These are phyloP conservation scores for Chalcis sispes DNA, from an alignment of 2,888 invertebrate genomes.

Conservation along the genomic window DNA sequence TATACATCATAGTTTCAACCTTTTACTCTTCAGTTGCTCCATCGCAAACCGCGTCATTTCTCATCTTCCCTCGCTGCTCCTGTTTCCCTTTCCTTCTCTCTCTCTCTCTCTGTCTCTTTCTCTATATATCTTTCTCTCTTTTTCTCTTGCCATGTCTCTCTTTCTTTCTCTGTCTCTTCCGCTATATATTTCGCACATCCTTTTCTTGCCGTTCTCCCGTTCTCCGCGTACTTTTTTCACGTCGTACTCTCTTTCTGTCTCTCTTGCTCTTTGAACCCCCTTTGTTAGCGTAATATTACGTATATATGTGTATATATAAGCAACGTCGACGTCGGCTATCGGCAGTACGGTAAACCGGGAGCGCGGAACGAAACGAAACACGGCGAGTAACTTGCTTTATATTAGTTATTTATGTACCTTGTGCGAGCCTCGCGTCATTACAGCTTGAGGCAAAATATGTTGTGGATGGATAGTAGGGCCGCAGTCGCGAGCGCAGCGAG, in stretches of 20 bases:
- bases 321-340: constrained; percentile 61
- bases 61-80: constrained; percentile 36
- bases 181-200: constrained; percentile 52
- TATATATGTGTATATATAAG: too few relatives aligned
- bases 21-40: constrained; percentile 17
- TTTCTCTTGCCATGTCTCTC: constrained; percentile 17
- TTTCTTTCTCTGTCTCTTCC: constrained; percentile 18
- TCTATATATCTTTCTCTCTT: constrained; percentile 13
- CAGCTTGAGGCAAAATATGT: too few relatives aligned
- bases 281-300: too few relatives aligned
- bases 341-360: constrained; percentile 36
- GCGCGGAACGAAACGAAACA: constrained; percentile 60
- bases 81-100: constrained; percentile 1
- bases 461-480: too few relatives aligned
- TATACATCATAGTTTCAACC: constrained; percentile 25
- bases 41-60: constrained; percentile 57
- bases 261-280: constrained; percentile 49
- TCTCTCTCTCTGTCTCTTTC: constrained; percentile 15
- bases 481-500: too few relatives aligned
- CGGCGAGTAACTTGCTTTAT: too few relatives aligned
- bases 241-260: constrained; percentile 23
- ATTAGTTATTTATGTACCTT: too few relatives aligned
- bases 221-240: too few relatives aligned
- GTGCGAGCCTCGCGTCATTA: too few relatives aligned
- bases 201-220: constrained; percentile 27